A percentile compares a stretch with the other conserved stretches of the same genome.
These are phyloP conservation scores for Drosophila cyrtoloma DNA, from an alignment of 2,888 invertebrate genomes.

Conservation along the genomic window DNA sequence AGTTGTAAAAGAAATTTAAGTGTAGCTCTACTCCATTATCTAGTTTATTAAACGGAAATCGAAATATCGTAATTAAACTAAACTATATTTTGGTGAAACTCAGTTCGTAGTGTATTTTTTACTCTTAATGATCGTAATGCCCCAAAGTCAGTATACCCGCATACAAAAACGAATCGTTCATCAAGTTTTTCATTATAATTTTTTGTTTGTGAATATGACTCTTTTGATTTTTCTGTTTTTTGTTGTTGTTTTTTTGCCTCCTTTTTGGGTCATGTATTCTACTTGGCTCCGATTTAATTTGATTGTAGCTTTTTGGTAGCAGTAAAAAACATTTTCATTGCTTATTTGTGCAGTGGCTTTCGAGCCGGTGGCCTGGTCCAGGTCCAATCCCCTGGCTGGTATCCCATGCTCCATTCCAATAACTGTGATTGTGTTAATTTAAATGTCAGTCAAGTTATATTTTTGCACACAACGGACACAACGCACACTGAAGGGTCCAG, in stretches of 20 bases:
- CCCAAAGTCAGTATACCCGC: slow-evolving; percentile 19
- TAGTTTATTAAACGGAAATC: background rate
- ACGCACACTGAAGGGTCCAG: slow-evolving; percentile 30
- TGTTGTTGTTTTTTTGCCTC: slow-evolving; percentile 8
- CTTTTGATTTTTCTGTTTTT: slow-evolving; percentile 16
- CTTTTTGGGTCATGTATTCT: slow-evolving; percentile 23
- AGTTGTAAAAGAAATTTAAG: background rate
- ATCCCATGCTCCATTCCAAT: slow-evolving; percentile 75
- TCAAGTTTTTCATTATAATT: slow-evolving; percentile 68
- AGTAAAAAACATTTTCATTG: slow-evolving; percentile 61
- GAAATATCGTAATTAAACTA: background rate
- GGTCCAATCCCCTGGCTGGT: slow-evolving; percentile 35
- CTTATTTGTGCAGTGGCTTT: slow-evolving; percentile 62
- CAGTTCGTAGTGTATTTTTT: slow-evolving; percentile 1
- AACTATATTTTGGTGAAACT: background rate
- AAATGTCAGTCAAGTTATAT: slow-evolving; percentile 82
- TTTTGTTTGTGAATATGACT: slow-evolving; percentile 18
- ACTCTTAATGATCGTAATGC: slow-evolving; percentile 3
- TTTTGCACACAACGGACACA: slow-evolving; percentile 62
- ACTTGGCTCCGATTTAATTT: slow-evolving; percentile 44
- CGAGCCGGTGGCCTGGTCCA: slow-evolving; percentile 27
- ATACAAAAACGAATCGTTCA: slow-evolving; percentile 56
- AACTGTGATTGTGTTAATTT: slow-evolving; percentile 81
- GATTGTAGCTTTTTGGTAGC: slow-evolving; percentile 33
- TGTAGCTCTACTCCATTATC: background rate